Base-by-base conservation (phyloP, 2,797 vertebrate species). In the Podargus strigoides region DNA sequence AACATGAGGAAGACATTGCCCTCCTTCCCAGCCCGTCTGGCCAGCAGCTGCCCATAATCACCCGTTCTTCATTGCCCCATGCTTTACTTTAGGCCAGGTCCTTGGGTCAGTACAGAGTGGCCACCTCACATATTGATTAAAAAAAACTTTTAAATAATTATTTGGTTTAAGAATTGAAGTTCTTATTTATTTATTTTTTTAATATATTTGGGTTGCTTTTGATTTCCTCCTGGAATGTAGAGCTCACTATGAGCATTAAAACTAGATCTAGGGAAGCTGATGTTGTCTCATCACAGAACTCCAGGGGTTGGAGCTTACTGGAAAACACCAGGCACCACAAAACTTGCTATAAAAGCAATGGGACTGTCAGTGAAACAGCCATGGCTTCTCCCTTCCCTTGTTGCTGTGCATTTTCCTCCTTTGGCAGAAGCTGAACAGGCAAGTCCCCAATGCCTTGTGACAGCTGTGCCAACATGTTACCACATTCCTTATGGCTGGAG, bases 61-160 rank as follows among this genome's bases (percentile, higher is more conserved):
- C 3, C 2, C 11, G 63, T 24, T 34, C 47, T 30, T n/a, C n/a
- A 12, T 13, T 59, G 42, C 21, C 42, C 23, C 23, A 8, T 0
- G 0, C 24, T 68, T 67, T 39, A 22, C 36, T 53, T 37, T 12
- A 58, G 84, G 46, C 19, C 52, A 86, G n/a, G 7, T 42, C 39
- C 58, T 42, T 27, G 53, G 44, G 24, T n/a, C 36, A 24, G 63
- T 28, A 4, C 58, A 58, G 58, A 49, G 21, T 24, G 36, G 50
- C 21, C 42, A 41, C 5, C 4, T 30, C 2, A 0, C 4, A 16
- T 12, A 24, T 12, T 60, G 50, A 47, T 50, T n/a, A 12, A 47
- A 77, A 77, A 87, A 72, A 5, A n/a, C 22, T 58, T 70, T 62
- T 39, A 32, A 55, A 4, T 22, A 50, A 68, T 14, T 7, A 28